These are phyloP conservation scores for Dastarcus helophoroides DNA, from an alignment of 2,888 invertebrate species.

Conservation along the genomic window DNA sequence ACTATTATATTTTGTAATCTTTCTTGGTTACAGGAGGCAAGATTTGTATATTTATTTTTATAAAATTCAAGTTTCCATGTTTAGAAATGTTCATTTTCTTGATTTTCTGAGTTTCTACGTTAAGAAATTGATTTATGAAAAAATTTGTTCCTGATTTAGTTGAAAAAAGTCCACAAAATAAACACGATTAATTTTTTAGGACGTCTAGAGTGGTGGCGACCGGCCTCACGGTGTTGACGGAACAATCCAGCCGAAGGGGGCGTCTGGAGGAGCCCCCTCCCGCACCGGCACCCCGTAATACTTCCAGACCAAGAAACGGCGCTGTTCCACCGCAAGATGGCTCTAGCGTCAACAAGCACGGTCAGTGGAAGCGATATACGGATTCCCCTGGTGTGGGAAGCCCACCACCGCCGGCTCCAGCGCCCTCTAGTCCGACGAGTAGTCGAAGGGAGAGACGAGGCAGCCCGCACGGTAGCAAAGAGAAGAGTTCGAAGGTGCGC, in stretches of 20 bases:
- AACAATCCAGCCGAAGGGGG: conserved; percentile 45
- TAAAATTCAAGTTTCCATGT: too few relatives aligned
- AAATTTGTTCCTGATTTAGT: too few relatives aligned
- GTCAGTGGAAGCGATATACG: conserved; percentile 53
- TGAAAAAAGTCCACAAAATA: too few relatives aligned
- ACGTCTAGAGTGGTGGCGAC: too few relatives aligned
- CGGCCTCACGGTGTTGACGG: conserved; percentile 45
- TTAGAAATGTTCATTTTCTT: too few relatives aligned
- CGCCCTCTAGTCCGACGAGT: conserved; percentile 36
- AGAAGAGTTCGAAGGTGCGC: conserved; percentile 49
- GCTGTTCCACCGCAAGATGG: conserved; percentile 26
- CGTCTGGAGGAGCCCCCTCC: conserved; percentile 41
- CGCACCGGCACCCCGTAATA: conserved; percentile 30
- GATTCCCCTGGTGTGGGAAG: conserved; percentile 53
- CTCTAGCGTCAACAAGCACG: conserved; percentile 26
- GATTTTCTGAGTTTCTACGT: too few relatives aligned
- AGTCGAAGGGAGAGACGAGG: conserved; percentile 35
- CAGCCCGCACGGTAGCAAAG: conserved; percentile 37
- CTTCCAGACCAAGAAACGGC: conserved; percentile 26
- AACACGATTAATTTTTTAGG: too few relatives aligned
- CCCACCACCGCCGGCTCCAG: conserved; percentile 43
- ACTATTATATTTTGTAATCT: too few relatives aligned
- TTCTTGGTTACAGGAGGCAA: too few relatives aligned
- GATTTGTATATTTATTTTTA: too few relatives aligned
- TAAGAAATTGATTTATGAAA: too few relatives aligned